Evolutionary conservation across 2,113 vertebrate genomes (phyloP).

Genomic region (Epinephelus lanceolatus): DNA sequence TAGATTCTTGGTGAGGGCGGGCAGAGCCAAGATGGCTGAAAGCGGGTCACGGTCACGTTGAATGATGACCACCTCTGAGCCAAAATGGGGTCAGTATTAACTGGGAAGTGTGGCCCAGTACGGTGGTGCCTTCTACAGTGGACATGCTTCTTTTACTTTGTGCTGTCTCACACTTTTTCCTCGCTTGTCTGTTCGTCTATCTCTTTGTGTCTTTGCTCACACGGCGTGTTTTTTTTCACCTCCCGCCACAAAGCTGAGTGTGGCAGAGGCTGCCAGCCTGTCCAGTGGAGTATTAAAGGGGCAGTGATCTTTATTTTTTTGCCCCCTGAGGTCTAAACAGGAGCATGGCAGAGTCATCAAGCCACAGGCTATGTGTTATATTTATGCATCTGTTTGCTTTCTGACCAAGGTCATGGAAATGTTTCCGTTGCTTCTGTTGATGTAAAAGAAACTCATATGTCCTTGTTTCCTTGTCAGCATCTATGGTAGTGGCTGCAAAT

Average conservation of each 20-base stretch:
- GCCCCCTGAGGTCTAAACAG: constrained; percentile 19
- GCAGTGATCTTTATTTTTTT: constrained; percentile 37
- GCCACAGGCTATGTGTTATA: constrained; percentile 26
- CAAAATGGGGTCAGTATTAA: constrained; percentile 32
- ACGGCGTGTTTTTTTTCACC: not conserved
- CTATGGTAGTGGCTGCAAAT: not conserved
- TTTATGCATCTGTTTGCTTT: constrained; percentile 26
- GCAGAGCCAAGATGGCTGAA: constrained; percentile 59
- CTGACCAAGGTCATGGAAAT: constrained; percentile 43
- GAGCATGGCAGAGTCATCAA: constrained; percentile 16
- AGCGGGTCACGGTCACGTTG: constrained; percentile 6
- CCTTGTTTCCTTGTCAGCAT: not conserved
- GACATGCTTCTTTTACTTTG: not conserved
- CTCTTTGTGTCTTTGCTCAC: constrained; percentile 7
- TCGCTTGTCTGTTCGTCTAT: not conserved
- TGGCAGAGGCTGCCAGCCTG: constrained; percentile 21
- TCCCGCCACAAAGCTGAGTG: constrained; percentile 12
- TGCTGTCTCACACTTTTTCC: not conserved
- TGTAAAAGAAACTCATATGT: not conserved
- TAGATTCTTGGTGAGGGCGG: constrained; percentile 25
- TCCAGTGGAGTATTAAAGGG: constrained; percentile 50
- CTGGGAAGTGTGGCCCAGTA: not conserved
- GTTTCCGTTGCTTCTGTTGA: not conserved
- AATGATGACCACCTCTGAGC: constrained; percentile 12
- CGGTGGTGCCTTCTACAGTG: constrained; percentile 9